A percentile compares a stretch with the other conserved stretches of the same genome.
phyloP scores from a whole-genome alignment of 37 sponge, comb jelly and placozoan genomes.

The Ephydatia muelleri region DNA sequence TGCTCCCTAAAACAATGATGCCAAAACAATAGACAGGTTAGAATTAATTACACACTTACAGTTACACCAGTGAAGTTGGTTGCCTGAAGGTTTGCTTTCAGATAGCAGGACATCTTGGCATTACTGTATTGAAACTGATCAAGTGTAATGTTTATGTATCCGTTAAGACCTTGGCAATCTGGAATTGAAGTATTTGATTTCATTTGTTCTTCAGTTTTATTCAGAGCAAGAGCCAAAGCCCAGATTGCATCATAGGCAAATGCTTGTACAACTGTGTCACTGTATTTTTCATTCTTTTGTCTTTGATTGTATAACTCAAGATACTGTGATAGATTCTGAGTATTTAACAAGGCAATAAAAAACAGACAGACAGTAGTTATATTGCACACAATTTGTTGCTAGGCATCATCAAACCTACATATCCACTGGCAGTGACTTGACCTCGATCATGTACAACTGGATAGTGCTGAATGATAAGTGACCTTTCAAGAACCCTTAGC shows the following conservation, averaged over 20 bases:
- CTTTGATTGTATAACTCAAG: background rate
- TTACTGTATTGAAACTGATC: background rate
- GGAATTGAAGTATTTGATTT: background rate
- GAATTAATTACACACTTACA: background rate
- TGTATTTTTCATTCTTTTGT: background rate
- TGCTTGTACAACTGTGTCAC: background rate
- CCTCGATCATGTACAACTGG: background rate
- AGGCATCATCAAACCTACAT: background rate
- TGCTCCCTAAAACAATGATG: background rate
- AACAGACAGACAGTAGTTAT: background rate
- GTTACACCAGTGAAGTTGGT: background rate
- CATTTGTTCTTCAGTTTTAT: background rate
- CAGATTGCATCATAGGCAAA: slow-evolving; percentile 18
- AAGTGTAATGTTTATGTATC: background rate
- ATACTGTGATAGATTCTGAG: background rate
- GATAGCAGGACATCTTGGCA: background rate
- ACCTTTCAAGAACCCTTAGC: too few species aligned
- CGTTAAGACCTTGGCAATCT: background rate
- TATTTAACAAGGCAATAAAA: background rate
- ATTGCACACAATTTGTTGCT: too few species aligned
- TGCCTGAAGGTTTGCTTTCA: background rate
- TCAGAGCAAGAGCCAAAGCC: slow-evolving; percentile 17
- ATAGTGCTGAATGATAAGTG: too few species aligned
- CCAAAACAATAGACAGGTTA: background rate
- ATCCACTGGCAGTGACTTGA: background rate